Percentiles rank a stretch among this genome's conserved stretches.
These are phyloP conservation scores for Papilio polytes DNA, from an alignment of 1,140 invertebrate genomes.

Conservation along the genomic window DNA sequence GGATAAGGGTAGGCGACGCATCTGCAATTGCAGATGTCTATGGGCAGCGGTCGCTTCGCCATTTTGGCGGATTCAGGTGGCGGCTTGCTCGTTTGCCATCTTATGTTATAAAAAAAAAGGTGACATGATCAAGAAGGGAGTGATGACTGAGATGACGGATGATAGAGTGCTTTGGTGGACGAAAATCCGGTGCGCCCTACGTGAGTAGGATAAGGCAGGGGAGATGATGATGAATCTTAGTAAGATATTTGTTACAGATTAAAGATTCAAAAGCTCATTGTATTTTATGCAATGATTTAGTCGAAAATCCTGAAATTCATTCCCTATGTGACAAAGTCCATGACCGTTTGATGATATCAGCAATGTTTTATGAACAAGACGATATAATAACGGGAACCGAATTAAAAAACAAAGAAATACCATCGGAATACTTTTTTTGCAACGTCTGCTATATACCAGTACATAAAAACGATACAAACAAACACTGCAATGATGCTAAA, in stretches of 20 bases:
- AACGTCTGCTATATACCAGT: not conserved
- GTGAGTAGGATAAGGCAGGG: too few species aligned
- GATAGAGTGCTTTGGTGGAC: too few species aligned
- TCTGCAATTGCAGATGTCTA: too few species aligned
- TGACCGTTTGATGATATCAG: not conserved
- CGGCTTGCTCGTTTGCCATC: too few species aligned
- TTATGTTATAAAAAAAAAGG: too few species aligned
- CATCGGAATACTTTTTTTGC: not conserved
- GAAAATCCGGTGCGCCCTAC: too few species aligned
- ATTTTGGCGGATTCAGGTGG: too few species aligned
- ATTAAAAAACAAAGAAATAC: not conserved
- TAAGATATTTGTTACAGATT: not conserved
- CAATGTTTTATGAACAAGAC: not conserved
- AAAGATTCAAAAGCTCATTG: not conserved
- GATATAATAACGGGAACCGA: not conserved
- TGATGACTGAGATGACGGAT: too few species aligned
- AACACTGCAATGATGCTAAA: not conserved
- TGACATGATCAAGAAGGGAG: too few species aligned
- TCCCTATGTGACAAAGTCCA: not conserved
- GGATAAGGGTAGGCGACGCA: too few species aligned
- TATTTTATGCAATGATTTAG: constrained; percentile 5
- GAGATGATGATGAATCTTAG: too few species aligned
- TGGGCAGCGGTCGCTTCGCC: too few species aligned
- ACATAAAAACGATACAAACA: not conserved
- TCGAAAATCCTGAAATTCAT: not conserved